Evolutionary conservation across 2,113 vertebrate species (phyloP).

Genomic region (Pseudopipra pipra): DNA sequence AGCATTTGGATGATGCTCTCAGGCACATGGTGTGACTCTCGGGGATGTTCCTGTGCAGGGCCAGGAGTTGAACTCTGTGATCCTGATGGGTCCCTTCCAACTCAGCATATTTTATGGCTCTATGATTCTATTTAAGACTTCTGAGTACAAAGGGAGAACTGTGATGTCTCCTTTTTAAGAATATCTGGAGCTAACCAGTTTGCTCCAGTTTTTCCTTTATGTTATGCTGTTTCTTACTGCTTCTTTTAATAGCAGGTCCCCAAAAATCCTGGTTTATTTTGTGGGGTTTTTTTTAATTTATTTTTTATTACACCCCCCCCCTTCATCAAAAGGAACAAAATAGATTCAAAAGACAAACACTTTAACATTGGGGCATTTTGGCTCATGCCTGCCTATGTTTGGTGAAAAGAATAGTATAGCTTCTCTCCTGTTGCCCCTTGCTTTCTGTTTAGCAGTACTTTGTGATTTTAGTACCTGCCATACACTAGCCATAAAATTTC

Average conservation of each 20-base stretch:
- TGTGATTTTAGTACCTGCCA: background rate
- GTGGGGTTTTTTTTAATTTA: accelerated
- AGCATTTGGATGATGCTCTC: accelerated
- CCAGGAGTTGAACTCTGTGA: background rate
- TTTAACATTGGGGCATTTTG: background rate
- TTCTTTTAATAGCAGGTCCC: background rate
- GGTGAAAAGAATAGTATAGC: background rate
- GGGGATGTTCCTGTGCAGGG: background rate
- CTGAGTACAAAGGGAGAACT: background rate
- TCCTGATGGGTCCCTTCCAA: background rate
- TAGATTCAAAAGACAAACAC: background rate
- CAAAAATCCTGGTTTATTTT: background rate
- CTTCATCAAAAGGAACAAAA: background rate
- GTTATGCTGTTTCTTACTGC: background rate
- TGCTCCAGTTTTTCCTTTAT: background rate
- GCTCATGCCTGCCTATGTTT: background rate
- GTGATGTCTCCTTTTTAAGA: background rate
- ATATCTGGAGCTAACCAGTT: background rate
- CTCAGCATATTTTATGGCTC: background rate
- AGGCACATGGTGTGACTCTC: background rate
- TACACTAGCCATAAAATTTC: background rate
- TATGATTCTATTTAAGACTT: background rate
- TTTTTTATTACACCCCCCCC: background rate
- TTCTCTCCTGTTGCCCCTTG: background rate
- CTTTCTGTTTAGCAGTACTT: background rate